These are phyloP conservation scores for Riparia riparia DNA, from an alignment of 2,113 vertebrate species.

Conservation along the genomic window DNA sequence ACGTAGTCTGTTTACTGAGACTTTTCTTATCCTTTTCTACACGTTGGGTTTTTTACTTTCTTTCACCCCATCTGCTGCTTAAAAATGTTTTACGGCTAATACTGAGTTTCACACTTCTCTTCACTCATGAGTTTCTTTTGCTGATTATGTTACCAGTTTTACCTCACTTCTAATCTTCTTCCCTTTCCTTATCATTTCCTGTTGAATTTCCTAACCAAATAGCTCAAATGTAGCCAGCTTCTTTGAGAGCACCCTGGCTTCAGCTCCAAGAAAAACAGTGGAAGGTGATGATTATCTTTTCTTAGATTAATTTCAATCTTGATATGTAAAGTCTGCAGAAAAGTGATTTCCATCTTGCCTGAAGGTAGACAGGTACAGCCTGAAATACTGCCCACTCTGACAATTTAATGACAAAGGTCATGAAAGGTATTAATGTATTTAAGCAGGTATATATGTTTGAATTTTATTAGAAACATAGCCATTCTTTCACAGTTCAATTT, in stretches of 20 bases:
- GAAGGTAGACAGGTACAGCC: background rate
- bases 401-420: background rate
- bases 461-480: background rate
- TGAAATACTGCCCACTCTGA: background rate
- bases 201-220: background rate
- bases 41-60: background rate
- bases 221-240: background rate
- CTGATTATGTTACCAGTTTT: background rate
- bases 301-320: background rate
- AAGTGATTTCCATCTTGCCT: background rate
- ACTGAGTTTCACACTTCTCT: background rate
- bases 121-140: background rate
- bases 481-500: background rate
- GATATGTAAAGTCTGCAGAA: background rate
- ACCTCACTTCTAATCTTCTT: background rate
- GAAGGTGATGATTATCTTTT: background rate
- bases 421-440: background rate
- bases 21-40: background rate
- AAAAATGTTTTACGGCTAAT: background rate
- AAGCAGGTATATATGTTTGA: background rate
- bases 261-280: constrained; percentile 4
- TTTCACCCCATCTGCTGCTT: background rate
- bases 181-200: constrained; percentile 1
- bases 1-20: rapidly evolving
- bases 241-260: background rate